These are phyloP conservation scores for Drosophila histrio DNA, from an alignment of 2,888 invertebrate genomes.

Conservation along the genomic window DNA sequence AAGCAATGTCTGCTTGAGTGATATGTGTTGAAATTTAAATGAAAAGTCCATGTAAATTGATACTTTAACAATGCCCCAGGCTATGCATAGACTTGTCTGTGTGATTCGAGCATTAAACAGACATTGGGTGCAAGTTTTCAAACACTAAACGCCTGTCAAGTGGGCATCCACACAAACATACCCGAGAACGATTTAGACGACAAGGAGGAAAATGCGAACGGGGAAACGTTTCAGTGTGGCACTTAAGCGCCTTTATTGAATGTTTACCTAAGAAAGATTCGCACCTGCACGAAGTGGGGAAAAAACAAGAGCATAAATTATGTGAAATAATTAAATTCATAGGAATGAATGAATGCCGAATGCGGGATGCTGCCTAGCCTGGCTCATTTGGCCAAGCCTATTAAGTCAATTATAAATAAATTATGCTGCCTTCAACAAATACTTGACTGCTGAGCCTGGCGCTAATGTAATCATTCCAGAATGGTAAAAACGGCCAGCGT, in stretches of 20 bases:
- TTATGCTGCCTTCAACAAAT: slow-evolving; percentile 61
- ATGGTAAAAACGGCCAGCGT: slow-evolving; percentile 9
- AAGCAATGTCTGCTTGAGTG: slow-evolving; percentile 32
- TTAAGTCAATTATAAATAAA: slow-evolving; percentile 77
- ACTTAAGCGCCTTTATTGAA: slow-evolving; percentile 40
- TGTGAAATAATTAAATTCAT: slow-evolving; percentile 72
- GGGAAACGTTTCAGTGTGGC: slow-evolving; percentile 11
- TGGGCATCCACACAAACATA: slow-evolving; percentile 13
- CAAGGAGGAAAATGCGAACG: not conserved
- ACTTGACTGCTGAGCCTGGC: slow-evolving; percentile 34
- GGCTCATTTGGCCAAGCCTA: slow-evolving; percentile 48
- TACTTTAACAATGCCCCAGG: slow-evolving; percentile 46
- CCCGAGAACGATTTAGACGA: not conserved
- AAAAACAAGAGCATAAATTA: slow-evolving; percentile 58
- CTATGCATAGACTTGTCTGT: slow-evolving; percentile 33
- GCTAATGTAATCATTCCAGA: slow-evolving; percentile 16
- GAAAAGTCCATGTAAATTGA: slow-evolving; percentile 64
- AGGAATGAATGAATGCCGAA: slow-evolving; percentile 46
- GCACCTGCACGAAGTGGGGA: slow-evolving; percentile 39
- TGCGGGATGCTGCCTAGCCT: slow-evolving; percentile 25
- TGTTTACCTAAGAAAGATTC: slow-evolving; percentile 47
- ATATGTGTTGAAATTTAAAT: slow-evolving; percentile 48
- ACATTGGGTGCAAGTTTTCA: slow-evolving; percentile 3
- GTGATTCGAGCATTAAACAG: slow-evolving; percentile 30
- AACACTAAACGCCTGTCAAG: slow-evolving; percentile 23